Conservation (phyloP, 1,140 invertebrate genomes). For the Diabrotica virgifera region DNA sequence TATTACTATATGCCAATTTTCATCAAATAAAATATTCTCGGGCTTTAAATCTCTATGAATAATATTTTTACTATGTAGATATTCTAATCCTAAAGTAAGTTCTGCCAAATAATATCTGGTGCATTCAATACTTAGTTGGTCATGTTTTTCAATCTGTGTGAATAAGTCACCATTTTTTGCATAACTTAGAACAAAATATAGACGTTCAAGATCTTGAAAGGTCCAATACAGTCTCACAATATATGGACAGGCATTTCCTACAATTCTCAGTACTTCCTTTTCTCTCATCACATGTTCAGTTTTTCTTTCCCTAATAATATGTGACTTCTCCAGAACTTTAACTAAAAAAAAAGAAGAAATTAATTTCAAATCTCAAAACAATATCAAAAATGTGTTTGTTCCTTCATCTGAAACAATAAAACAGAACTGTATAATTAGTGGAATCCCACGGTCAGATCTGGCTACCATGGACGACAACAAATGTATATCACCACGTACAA, state of each 20-base stretch:
- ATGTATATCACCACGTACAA: no score
- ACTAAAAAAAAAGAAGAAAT: constrained; percentile 63
- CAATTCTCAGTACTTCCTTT: constrained; percentile 82
- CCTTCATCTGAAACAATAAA: no score
- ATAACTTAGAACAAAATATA: constrained; percentile 96
- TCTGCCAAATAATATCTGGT: constrained; percentile 92
- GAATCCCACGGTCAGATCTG: no score
- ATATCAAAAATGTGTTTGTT: no score
- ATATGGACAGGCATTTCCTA: constrained; percentile 69
- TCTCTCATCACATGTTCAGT: constrained; percentile 90
- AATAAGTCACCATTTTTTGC: constrained; percentile 93
- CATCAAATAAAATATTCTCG: constrained; percentile 85
- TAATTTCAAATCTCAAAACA: no score
- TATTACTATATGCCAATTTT: constrained; percentile 94
- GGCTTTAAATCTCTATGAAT: constrained; percentile 92
- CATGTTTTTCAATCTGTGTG: constrained; percentile 86
- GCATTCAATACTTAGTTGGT: constrained; percentile 84
- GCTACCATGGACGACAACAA: no score
- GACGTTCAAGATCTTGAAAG: constrained; percentile 89
- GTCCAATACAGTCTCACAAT: constrained; percentile 94
- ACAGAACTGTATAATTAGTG: no score
- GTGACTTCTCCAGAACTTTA: constrained; percentile 92
- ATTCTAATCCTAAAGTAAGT: constrained; percentile 86
- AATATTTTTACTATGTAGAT: constrained; percentile 85
- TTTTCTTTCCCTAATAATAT: constrained; percentile 91